A percentile compares a stretch with the other conserved stretches of the same genome.
Conservation (phyloP, 2,797 vertebrate genomes). For the Chloroceryle inda region DNA sequence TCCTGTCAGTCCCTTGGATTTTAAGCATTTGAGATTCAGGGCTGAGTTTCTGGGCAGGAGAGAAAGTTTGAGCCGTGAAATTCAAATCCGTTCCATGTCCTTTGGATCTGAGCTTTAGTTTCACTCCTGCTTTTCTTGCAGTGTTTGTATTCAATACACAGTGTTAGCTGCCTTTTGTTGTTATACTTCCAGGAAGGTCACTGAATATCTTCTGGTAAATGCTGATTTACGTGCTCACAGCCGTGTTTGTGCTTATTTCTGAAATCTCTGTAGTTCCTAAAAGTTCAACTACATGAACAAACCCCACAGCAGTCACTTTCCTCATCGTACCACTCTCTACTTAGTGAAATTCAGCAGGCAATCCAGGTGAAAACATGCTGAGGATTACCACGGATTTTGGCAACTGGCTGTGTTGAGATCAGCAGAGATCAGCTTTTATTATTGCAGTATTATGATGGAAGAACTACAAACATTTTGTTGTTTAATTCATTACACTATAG, state of each 20-base stretch:
- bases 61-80: neutral
- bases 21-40: neutral
- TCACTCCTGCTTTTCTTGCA: neutral
- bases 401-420: neutral
- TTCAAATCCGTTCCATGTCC: neutral
- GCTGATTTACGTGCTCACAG: neutral
- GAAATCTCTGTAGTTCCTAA: slow-evolving; percentile 11
- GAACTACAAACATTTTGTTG: neutral
- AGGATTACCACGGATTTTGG: neutral
- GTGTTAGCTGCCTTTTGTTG: neutral
- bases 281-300: slow-evolving; percentile 3
- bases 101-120: neutral
- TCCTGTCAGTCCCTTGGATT: neutral
- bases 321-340: neutral
- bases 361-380: neutral
- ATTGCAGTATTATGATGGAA: neutral
- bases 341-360: neutral
- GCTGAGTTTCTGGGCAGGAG: neutral
- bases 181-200: neutral
- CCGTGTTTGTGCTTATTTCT: neutral
- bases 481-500: neutral
- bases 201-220: neutral
- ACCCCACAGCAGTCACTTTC: neutral
- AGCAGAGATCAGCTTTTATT: neutral
- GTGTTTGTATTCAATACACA: neutral